Evolutionary conservation across 2,797 vertebrate genomes (phyloP), one percentile per base, ranked within the genome.

Genomic region (Coccyzus lansbergi): DNA sequence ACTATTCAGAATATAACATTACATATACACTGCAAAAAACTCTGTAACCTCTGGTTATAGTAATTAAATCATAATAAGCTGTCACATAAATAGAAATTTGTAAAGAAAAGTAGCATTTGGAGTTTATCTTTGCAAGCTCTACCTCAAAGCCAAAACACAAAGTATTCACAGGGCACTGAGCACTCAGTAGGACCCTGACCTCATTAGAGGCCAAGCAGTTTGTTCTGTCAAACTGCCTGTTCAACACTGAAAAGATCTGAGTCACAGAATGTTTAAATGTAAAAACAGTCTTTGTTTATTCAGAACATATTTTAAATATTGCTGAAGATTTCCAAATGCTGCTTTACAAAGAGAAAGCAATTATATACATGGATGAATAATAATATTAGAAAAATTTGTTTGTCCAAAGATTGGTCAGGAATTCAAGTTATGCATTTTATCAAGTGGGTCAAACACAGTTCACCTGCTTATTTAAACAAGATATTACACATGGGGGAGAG

Each of bases 371-470:
- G 40, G 87, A 53, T 90, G 91, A 92, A 90, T 88, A 95, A 94
- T 49, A 94, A 55, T 80, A 63, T 83, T 48, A 71, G 59, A 84
- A 88, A 92, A 83, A 28, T 19, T 9, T 85, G 34, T 71, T 86
- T 87, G 92, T 65, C 93, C 88, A 86, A 95, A 96, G 84, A 68
- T 13, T 10, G 79, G 90, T 86, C 69, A 97, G 88, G 96, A 97
- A 98, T 98, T 96, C 80, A 89, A 97, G 92, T 69, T 89, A 96
- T 93, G 94, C 87, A 75, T 65, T 93, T 95, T 88, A 95, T 92
- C 83, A 91, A 83, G 68, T 34, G 67, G 96, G 96, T 97, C 96
- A 97, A 71, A 85, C 56, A 74, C 7, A 97, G 96, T 96, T 97
- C 97, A 96, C 90, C 92, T 94, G 88, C 92, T 96, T 88, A 26